These are phyloP conservation scores for Dipodomys spectabilis DNA, from an alignment of 2,113 vertebrate species.

Conservation along the genomic window DNA sequence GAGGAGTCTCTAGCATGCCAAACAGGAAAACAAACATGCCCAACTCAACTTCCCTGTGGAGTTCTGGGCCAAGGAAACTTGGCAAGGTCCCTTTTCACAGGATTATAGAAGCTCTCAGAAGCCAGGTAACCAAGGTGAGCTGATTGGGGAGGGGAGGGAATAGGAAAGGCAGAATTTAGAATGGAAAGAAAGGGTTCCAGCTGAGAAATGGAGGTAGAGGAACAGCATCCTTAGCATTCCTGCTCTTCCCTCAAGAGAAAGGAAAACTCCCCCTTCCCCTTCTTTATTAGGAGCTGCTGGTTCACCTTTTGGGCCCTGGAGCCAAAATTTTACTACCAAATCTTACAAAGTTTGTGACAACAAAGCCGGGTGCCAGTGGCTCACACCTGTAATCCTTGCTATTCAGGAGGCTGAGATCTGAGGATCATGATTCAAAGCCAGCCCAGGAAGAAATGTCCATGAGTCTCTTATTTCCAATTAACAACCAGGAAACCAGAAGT, in stretches of 20 bases:
- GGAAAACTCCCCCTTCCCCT: not conserved
- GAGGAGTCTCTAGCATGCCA: constrained; percentile 27
- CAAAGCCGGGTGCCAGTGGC: too few species aligned
- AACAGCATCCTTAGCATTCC: constrained; percentile 52
- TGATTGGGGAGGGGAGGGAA: too few species aligned
- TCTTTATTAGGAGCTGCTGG: not conserved
- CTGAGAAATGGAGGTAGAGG: not conserved
- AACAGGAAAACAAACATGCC: constrained; percentile 40
- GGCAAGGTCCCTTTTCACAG: not conserved
- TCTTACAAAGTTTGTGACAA: not conserved
- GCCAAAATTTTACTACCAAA: not conserved
- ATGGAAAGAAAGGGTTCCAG: constrained; percentile 13
- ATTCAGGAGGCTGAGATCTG: too few species aligned
- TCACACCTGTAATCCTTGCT: too few species aligned
- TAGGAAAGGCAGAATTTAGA: not conserved
- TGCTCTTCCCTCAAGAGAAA: not conserved
- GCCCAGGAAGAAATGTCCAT: too few species aligned
- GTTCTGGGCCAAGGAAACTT: constrained; percentile 50
- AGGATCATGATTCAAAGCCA: too few species aligned
- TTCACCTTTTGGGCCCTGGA: not conserved
- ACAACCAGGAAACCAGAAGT: too few species aligned
- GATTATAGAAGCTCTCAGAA: not conserved
- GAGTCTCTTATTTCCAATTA: too few species aligned
- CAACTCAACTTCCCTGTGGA: not conserved
- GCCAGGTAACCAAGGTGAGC: not conserved